Evolutionary conservation across 2,113 vertebrate species (phyloP).

Genomic region (Austrofundulus limnaeus): DNA sequence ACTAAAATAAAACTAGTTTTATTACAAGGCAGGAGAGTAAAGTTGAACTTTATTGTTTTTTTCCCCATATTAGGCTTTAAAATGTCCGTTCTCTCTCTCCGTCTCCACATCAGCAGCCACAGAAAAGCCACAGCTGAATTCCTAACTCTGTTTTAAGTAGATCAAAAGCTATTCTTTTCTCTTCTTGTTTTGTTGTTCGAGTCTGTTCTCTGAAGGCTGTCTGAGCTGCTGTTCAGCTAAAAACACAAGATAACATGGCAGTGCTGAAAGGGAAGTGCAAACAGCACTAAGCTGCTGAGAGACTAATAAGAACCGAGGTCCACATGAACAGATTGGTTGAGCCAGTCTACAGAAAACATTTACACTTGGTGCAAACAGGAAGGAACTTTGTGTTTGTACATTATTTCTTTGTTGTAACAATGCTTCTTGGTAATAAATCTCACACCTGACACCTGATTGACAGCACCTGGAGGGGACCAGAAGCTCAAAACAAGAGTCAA

Average conservation of each 20-base stretch:
- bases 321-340: too few relatives aligned
- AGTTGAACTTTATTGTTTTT: constrained; percentile 49
- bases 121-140: constrained; percentile 41
- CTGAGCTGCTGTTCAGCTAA: not conserved
- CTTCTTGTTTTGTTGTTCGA: constrained; percentile 15
- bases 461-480: too few relatives aligned
- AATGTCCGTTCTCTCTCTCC: constrained; percentile 19
- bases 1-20: constrained; percentile 30
- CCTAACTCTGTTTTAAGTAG: constrained; percentile 14
- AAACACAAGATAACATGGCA: not conserved
- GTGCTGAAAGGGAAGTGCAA: too few relatives aligned
- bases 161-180: constrained; percentile 20
- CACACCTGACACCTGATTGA: too few relatives aligned
- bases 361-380: too few relatives aligned
- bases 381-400: too few relatives aligned
- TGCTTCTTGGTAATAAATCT: too few relatives aligned
- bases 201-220: not conserved
- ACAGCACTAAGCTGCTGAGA: too few relatives aligned
- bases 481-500: too few relatives aligned
- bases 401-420: too few relatives aligned
- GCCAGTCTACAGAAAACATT: too few relatives aligned
- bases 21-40: constrained; percentile 41
- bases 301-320: too few relatives aligned
- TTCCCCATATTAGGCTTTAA: constrained; percentile 37
- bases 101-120: constrained; percentile 44